phyloP scores from a whole-genome alignment of 2,797 vertebrate genomes.

The Muraenolepis orangiensis region DNA sequence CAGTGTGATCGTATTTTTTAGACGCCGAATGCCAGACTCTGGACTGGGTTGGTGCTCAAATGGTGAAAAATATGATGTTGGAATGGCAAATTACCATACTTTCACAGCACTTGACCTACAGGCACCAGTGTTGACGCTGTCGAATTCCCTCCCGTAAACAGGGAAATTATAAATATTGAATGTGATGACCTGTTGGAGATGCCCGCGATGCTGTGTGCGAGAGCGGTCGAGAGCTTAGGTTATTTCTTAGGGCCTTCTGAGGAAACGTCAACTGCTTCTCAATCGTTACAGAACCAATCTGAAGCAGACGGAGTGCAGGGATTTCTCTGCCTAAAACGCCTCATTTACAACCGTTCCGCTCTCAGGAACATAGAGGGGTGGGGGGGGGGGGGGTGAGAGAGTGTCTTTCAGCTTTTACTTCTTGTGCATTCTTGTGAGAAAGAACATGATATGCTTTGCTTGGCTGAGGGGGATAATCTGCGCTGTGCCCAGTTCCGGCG shows the following conservation, averaged over 20 bases:
- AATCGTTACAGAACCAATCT: background rate
- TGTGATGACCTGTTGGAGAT: slow-evolving; percentile 27
- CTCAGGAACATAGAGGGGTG: background rate
- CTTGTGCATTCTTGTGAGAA: background rate
- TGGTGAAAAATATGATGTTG: background rate
- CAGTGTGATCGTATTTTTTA: background rate
- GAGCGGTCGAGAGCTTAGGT: slow-evolving; percentile 44
- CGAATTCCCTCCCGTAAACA: slow-evolving; percentile 40
- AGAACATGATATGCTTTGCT: background rate
- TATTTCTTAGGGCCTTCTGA: slow-evolving; percentile 30
- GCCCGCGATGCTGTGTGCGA: slow-evolving; percentile 21
- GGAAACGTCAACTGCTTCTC: background rate
- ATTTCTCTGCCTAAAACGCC: background rate
- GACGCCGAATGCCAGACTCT: background rate
- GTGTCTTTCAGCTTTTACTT: background rate
- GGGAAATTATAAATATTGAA: slow-evolving; percentile 58
- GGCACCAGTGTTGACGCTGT: slow-evolving; percentile 35
- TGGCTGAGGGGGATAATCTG: background rate
- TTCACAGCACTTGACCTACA: slow-evolving; percentile 41
- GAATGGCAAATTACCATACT: background rate
- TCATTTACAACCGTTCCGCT: background rate
- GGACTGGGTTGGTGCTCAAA: background rate
- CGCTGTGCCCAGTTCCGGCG: too few relatives aligned
- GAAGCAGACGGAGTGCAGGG: background rate
- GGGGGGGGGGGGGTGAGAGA: too few relatives aligned